phyloP scores from a whole-genome alignment of 2,113 vertebrate species.

The Rhadina sibilatrix region DNA sequence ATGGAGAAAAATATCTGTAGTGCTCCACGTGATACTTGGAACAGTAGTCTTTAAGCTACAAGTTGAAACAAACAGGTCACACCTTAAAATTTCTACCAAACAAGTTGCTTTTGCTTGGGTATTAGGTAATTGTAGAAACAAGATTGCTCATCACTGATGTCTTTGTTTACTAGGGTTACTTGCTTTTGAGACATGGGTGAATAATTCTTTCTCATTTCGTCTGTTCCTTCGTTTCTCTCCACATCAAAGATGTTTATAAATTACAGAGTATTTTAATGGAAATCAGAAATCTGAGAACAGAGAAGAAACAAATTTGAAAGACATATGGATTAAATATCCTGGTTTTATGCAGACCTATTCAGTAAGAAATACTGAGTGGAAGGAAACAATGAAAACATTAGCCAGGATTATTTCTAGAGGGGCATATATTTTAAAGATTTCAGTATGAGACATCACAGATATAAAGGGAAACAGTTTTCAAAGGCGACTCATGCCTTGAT shows the following conservation, averaged over 20 bases:
- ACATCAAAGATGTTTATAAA: not conserved
- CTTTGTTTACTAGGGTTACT: not conserved
- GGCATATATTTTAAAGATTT: slow-evolving; percentile 19
- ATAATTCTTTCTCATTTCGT: not conserved
- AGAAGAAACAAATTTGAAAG: not conserved
- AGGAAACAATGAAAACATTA: slow-evolving; percentile 2
- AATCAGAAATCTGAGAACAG: not conserved
- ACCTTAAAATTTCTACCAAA: not conserved
- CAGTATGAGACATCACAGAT: slow-evolving; percentile 24
- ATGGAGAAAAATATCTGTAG: not conserved
- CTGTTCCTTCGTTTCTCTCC: not conserved
- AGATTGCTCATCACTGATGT: not conserved
- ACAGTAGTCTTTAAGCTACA: not conserved
- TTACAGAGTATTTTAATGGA: not conserved
- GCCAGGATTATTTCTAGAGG: slow-evolving; percentile 14
- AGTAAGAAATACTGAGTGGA: not conserved
- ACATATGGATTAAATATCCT: not conserved
- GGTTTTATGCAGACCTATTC: not conserved
- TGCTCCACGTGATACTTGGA: not conserved
- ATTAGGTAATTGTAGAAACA: not conserved
- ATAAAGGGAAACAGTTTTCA: slow-evolving; percentile 46
- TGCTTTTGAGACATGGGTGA: not conserved
- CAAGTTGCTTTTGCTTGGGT: not conserved
- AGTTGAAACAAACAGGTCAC: not conserved
- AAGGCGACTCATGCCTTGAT: slow-evolving; percentile 12